These are phyloP conservation scores for Siphlonurus alternatus DNA, from an alignment of 2,888 invertebrate genomes.

Conservation along the genomic window DNA sequence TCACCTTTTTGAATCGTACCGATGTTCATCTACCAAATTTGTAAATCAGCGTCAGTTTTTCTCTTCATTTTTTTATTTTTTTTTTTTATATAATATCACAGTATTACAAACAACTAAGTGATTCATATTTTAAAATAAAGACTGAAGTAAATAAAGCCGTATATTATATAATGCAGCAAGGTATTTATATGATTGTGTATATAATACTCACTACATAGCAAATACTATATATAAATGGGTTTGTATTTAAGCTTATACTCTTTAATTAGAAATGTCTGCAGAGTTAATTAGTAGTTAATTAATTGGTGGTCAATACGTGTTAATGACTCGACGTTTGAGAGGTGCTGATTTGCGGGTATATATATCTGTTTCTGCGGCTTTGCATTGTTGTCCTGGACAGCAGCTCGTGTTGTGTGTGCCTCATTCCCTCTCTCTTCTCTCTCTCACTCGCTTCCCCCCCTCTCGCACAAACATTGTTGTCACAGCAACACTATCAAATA, in stretches of 20 bases:
- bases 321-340: not conserved
- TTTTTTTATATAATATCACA: too few relatives aligned
- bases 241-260: not conserved
- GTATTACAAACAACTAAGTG: too few relatives aligned
- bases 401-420: not conserved
- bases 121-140: too few relatives aligned
- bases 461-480: too few relatives aligned
- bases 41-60: too few relatives aligned
- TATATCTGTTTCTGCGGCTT: not conserved
- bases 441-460: not conserved
- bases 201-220: too few relatives aligned
- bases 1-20: too few relatives aligned
- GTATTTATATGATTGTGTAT: too few relatives aligned
- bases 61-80: too few relatives aligned
- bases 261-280: not conserved
- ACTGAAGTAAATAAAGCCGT: not conserved
- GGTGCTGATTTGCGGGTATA: not conserved
- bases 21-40: too few relatives aligned
- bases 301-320: not conserved
- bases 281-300: not conserved
- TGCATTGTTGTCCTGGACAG: not conserved
- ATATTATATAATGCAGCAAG: not conserved
- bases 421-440: not conserved
- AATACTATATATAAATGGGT: not conserved
- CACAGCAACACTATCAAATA: too few relatives aligned